Percentiles rank a stretch among this genome's conserved stretches.
Evolutionary conservation across 1,140 invertebrate genomes (phyloP).

Genomic region (Teleopsis dalmanni): DNA sequence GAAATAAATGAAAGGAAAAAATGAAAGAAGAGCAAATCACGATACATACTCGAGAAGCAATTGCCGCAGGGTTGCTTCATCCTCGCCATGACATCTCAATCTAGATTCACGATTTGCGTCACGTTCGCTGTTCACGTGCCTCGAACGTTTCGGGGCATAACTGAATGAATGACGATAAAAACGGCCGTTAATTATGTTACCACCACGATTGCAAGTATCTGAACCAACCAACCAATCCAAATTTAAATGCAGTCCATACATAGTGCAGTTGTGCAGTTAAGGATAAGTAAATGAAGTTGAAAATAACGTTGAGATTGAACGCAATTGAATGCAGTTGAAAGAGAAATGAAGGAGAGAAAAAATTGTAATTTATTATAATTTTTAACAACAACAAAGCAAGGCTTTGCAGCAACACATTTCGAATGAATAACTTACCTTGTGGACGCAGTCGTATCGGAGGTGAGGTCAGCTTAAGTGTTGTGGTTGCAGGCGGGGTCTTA

Average conservation of each 20-base stretch:
- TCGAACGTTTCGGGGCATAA: constrained; percentile 40
- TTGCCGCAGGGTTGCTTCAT: constrained; percentile 44
- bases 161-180: constrained; percentile 44
- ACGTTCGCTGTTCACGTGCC: constrained; percentile 39
- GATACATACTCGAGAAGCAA: constrained; percentile 46
- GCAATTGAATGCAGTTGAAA: too few species aligned
- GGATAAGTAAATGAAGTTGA: too few species aligned
- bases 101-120: constrained; percentile 36
- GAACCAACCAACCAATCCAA: too few species aligned
- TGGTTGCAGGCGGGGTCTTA: constrained; percentile 42
- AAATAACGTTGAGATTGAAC: too few species aligned
- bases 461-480: constrained; percentile 46
- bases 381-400: neutral
- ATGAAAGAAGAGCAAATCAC: neutral
- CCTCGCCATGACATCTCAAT: constrained; percentile 45
- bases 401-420: neutral
- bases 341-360: too few species aligned
- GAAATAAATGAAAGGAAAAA: neutral
- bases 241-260: too few species aligned
- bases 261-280: too few species aligned
- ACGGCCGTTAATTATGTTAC: constrained; percentile 39
- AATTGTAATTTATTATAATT: too few species aligned
- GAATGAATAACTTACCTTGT: constrained; percentile 34
- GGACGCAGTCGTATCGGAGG: constrained; percentile 42
- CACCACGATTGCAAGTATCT: constrained; percentile 37